These are phyloP conservation scores for Myiotriccus ornatus DNA, from an alignment of 2,797 vertebrate species.

Conservation along the genomic window DNA sequence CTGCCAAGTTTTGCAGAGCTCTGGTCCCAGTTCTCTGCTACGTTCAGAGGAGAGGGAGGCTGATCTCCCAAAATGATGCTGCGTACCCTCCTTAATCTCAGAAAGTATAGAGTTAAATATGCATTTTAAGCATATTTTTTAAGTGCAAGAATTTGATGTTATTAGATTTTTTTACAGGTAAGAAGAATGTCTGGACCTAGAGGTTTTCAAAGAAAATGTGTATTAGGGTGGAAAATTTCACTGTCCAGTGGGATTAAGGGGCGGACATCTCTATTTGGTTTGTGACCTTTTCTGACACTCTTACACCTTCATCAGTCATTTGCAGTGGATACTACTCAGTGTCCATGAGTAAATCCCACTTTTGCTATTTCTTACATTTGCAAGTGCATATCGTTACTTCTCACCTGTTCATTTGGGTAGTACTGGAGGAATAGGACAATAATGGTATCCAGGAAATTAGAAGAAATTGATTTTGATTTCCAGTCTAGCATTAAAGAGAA, in stretches of 20 bases:
- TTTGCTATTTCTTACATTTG: not conserved
- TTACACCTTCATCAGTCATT: not conserved
- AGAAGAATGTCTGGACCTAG: not conserved
- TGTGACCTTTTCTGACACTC: not conserved
- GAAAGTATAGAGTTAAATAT: not conserved
- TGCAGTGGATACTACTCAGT: not conserved
- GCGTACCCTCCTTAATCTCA: not conserved
- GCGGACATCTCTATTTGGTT: not conserved
- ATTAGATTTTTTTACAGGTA: not conserved
- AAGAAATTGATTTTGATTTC: not conserved
- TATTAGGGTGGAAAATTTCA: not conserved
- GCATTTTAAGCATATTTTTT: not conserved
- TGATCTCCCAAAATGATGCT: not conserved
- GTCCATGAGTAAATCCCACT: not conserved
- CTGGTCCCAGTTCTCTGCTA: not conserved
- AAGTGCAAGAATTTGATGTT: not conserved
- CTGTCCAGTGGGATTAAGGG: too few species aligned
- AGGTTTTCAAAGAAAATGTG: not conserved
- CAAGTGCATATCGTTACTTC: not conserved
- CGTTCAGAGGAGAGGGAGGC: not conserved
- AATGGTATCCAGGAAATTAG: not conserved
- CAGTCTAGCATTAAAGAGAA: not conserved
- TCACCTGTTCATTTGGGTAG: not conserved
- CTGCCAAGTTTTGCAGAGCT: not conserved
- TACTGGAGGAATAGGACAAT: not conserved